Evolutionary conservation across 2,888 invertebrate species (phyloP).

Genomic region (Aspidiotus rigidus): DNA sequence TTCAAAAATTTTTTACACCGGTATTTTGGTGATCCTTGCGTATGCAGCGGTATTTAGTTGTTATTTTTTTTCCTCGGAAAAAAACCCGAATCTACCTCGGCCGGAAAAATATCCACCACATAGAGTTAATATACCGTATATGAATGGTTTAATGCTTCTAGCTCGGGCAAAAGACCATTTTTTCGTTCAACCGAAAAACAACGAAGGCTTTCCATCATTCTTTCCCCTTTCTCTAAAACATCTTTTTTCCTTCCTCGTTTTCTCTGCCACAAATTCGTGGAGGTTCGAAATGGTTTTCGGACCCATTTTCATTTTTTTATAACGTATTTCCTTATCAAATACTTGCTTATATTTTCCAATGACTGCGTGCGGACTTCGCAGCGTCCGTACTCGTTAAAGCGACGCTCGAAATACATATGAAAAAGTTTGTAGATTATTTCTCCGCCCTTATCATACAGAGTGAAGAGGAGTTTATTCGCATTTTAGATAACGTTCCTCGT

Average conservation of each 20-base stretch:
- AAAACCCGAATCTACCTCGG: conserved; percentile 26
- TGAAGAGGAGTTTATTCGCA: no score
- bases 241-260: neutral
- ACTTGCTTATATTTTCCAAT: conserved; percentile 10
- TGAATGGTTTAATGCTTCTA: conserved; percentile 31
- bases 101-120: conserved; percentile 34
- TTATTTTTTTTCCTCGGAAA: conserved; percentile 16
- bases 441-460: neutral
- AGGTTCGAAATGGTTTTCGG: no score
- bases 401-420: neutral
- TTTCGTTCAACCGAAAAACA: conserved; percentile 33
- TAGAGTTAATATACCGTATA: conserved; percentile 32
- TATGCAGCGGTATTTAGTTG: conserved; percentile 13
- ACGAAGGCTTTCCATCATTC: conserved; percentile 30
- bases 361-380: neutral
- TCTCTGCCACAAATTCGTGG: conserved; percentile 12
- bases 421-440: neutral
- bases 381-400: neutral
- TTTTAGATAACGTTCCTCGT: no score
- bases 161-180: conserved; percentile 28
- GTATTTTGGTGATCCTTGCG: conserved; percentile 27
- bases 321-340: conserved; percentile 29
- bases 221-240: neutral
- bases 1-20: no score
- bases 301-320: conserved; percentile 14